Evolutionary conservation across 2,113 vertebrate genomes (phyloP), one percentile per base, ranked within the genome.

Genomic region (Anser brachyrhynchus): DNA sequence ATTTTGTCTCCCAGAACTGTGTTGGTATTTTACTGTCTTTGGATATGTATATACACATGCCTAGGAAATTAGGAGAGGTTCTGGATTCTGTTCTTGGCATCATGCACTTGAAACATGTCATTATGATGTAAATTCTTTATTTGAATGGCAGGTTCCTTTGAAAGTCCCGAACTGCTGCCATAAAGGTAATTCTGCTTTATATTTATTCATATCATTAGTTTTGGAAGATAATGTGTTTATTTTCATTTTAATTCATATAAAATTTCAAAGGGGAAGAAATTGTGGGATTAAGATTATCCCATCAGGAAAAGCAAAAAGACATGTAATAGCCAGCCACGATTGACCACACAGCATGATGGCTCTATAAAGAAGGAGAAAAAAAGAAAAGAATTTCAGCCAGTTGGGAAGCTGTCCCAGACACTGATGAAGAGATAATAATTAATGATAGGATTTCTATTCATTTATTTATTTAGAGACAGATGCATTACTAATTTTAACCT

Each of bases 401-500:
- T 93, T 96, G 90, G 88, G 95, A 96, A 96, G 86, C 61, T 92
- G 80, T 96, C 86, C 90, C 93, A 96, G 93, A 96, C 94, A 82
- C 86, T 92, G 89, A 89, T 94, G 89, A 96, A 97, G 96, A 93
- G 95, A 96, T 94, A 96, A 96, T 96, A 96, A 97, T 96, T 96
- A 93, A 94, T 96, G 93, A 94, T 94, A 97, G 86, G 86, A 93
- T 96, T 96, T 96, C 94, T 93, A 93, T 94, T 94, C 92, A 94
- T 96, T 96, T 92, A 96, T 96, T 97, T 97, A 95, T 96, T 96
- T 96, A 92, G 92, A 96, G 89, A 82, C 90, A 95, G 95, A 95
- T 96, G 95, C 80, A 94, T 95, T 95, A 90, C 95, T 96, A 97
- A 95, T 92, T 96, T 95, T 97, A 96, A 96, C 93, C 74, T 89